Conservation (phyloP, 2,888 invertebrate species). For the Hylaea fasciaria region DNA sequence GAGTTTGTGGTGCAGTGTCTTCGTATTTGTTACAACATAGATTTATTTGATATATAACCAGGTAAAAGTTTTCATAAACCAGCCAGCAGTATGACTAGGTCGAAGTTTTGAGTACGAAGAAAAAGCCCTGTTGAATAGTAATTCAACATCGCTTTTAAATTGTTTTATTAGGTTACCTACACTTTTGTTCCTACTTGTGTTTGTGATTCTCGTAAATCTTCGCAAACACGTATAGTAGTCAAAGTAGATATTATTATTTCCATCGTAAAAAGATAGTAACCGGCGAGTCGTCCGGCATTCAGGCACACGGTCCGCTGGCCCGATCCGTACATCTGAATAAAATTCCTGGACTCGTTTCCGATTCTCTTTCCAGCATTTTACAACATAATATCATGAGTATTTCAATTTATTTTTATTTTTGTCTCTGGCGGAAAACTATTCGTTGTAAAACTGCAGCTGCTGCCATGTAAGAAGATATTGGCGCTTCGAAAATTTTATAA, state of each 20-base stretch:
- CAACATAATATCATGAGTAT: conserved; percentile 9
- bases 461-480: background rate
- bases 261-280: no score
- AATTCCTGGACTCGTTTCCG: conserved; percentile 8
- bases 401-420: conserved; percentile 12
- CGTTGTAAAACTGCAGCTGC: background rate
- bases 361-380: conserved; percentile 8
- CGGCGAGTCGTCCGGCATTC: background rate
- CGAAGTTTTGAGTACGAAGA: no score
- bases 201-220: no score
- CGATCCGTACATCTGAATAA: conserved; percentile 20
- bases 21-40: conserved; percentile 15
- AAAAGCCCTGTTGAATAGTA: no score
- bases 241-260: no score
- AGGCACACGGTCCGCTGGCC: conserved; percentile 21
- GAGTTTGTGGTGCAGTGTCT: conserved; percentile 19
- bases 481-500: background rate
- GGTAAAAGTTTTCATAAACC: no score
- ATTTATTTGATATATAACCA: conserved; percentile 8
- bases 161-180: no score
- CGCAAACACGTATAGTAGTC: no score
- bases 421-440: conserved; percentile 3
- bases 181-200: no score
- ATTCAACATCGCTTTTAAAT: no score
- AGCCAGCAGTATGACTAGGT: no score